Evolutionary conservation across 2,113 vertebrate genomes (phyloP).

Genomic region (Aptenodytes forsteri): DNA sequence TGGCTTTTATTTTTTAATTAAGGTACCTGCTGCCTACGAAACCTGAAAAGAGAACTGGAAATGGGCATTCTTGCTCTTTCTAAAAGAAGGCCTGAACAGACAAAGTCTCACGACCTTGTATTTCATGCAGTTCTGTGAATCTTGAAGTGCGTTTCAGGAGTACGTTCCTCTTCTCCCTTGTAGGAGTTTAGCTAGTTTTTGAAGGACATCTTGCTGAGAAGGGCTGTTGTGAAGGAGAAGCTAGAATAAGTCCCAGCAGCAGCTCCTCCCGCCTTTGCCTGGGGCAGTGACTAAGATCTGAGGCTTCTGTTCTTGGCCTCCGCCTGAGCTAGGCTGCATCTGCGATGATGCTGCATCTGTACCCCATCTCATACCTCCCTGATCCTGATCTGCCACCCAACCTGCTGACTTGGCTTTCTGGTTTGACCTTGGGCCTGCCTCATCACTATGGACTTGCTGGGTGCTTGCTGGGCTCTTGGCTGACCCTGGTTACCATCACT

Average conservation of each 20-base stretch:
- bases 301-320: rapidly evolving
- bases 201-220: background rate
- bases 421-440: background rate
- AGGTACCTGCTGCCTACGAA: background rate
- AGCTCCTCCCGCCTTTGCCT: background rate
- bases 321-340: rapidly evolving
- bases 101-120: background rate
- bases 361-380: rapidly evolving
- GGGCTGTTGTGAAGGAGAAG: background rate
- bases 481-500: background rate
- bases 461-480: background rate
- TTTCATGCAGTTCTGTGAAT: background rate
- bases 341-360: background rate
- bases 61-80: background rate
- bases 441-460: background rate
- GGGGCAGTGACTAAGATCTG: background rate
- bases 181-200: background rate
- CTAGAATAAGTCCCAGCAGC: background rate
- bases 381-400: background rate
- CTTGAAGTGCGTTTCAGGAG: background rate
- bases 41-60: background rate
- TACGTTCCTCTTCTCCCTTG: rapidly evolving
- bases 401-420: background rate
- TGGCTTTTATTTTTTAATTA: background rate
- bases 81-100: background rate